Evolutionary conservation across 1,140 invertebrate species (phyloP).

Genomic region (Anadara kagoshimensis): DNA sequence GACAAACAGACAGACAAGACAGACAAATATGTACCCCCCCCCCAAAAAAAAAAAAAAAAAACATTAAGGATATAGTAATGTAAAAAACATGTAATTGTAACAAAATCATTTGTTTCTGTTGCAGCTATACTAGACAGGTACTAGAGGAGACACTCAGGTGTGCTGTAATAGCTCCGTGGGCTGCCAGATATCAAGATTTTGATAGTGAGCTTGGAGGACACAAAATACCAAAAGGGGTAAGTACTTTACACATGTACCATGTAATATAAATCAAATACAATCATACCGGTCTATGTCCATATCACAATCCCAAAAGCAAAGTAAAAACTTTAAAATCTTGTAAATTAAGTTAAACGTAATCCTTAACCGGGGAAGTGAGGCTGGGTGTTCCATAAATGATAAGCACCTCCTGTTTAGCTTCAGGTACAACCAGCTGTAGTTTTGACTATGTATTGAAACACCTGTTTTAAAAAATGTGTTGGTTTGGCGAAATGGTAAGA

Average conservation of each 20-base stretch:
- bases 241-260: slow-evolving; percentile 11
- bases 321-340: neutral
- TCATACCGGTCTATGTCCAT: no score
- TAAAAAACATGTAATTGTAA: no score
- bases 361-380: neutral
- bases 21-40: no score
- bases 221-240: slow-evolving; percentile 68
- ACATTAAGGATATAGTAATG: no score
- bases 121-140: slow-evolving; percentile 68
- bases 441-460: neutral
- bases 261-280: no score
- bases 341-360: neutral
- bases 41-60: no score
- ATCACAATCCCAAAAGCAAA: no score
- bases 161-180: slow-evolving; percentile 65
- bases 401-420: neutral
- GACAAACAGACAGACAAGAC: no score
- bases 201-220: slow-evolving; percentile 68
- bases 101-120: neutral
- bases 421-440: neutral
- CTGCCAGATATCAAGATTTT: slow-evolving; percentile 63
- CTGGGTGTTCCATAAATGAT: neutral
- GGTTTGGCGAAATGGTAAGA: no score
- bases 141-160: slow-evolving; percentile 69
- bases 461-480: neutral